phyloP scores from a whole-genome alignment of 2,113 vertebrate species.

The Xiphorhynchus elegans region DNA sequence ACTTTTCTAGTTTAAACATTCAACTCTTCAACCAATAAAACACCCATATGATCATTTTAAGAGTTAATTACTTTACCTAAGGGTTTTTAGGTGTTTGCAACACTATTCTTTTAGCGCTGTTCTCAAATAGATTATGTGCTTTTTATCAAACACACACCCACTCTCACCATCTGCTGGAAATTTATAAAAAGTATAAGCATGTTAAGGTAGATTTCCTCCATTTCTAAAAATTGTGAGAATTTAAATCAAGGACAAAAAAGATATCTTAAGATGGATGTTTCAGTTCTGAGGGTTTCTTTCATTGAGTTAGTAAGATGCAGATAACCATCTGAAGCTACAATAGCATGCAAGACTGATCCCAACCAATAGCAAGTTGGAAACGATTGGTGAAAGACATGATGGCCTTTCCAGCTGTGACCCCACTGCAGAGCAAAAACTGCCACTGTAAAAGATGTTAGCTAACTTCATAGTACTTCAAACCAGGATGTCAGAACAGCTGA shows the following conservation, averaged over 20 bases:
- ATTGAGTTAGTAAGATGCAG: background rate
- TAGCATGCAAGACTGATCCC: background rate
- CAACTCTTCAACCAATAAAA: conserved; percentile 33
- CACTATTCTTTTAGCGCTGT: conserved; percentile 34
- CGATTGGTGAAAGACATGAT: background rate
- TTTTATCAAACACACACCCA: conserved; percentile 65
- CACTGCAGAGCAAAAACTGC: background rate
- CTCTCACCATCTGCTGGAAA: conserved; percentile 61
- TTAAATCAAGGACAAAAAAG: conserved; percentile 9
- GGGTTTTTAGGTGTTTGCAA: conserved; percentile 57
- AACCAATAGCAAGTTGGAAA: background rate
- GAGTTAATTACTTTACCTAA: conserved; percentile 58
- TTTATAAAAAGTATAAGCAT: conserved; percentile 58
- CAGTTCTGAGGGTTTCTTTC: background rate
- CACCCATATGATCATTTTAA: conserved; percentile 25
- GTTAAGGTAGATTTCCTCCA: conserved; percentile 48
- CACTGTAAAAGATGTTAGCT: background rate
- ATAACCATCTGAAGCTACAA: background rate
- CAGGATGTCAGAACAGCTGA: background rate
- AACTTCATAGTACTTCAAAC: background rate
- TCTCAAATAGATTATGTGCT: conserved; percentile 61
- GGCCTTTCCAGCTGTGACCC: background rate
- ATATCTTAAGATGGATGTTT: background rate
- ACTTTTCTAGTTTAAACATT: conserved; percentile 46
- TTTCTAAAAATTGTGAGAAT: conserved; percentile 25